Conservation (phyloP, 1,140 invertebrate species). For the Heliconius hermathena region DNA sequence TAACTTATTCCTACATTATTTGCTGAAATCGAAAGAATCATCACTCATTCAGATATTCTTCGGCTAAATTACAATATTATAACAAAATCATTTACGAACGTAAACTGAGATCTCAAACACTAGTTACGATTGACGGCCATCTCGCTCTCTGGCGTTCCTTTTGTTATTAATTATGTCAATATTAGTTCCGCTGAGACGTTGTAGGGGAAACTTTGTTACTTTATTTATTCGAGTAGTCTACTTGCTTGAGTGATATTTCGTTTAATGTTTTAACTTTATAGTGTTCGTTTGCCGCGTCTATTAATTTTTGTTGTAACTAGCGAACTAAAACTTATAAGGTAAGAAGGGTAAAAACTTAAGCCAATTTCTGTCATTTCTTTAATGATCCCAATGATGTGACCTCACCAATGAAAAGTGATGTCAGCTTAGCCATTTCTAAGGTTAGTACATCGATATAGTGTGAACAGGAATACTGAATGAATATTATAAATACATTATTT, state of each 20-base stretch:
- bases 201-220: slow-evolving; percentile 29
- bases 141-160: neutral
- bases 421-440: neutral
- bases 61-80: neutral
- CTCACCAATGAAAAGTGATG: too few relatives aligned
- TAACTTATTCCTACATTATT: neutral
- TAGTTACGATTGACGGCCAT: slow-evolving; percentile 14
- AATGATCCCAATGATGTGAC: too few relatives aligned
- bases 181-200: slow-evolving; percentile 24
- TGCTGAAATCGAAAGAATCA: neutral
- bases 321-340: neutral
- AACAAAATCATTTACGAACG: slow-evolving; percentile 22
- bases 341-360: neutral
- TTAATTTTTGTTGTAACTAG: neutral
- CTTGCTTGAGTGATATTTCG: slow-evolving; percentile 15
- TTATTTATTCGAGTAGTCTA: slow-evolving; percentile 19
- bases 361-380: neutral
- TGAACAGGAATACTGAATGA: too few relatives aligned
- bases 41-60: neutral
- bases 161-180: slow-evolving; percentile 29
- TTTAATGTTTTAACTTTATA: slow-evolving; percentile 9
- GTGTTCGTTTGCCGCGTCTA: neutral
- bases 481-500: too few relatives aligned
- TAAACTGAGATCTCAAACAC: slow-evolving; percentile 14
- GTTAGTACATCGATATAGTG: neutral